Evolutionary conservation across 2,888 invertebrate genomes (phyloP).

Genomic region (Brachyptera putata): DNA sequence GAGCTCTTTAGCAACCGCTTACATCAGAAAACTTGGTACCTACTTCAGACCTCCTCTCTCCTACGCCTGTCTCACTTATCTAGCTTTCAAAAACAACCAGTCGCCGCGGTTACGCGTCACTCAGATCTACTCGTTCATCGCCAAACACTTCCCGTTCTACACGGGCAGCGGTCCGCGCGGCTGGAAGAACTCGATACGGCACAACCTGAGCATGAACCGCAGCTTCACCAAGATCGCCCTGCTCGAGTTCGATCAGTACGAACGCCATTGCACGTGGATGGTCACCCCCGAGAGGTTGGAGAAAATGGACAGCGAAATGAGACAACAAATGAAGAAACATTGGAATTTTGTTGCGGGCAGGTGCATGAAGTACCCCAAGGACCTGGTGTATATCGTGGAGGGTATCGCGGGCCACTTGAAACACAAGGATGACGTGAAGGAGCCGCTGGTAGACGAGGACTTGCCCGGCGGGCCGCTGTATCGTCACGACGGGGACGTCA

Average conservation of each 20-base stretch:
- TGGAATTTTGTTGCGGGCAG: slow-evolving; percentile 34
- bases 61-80: not conserved
- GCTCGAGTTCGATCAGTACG: not conserved
- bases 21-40: not conserved
- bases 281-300: not conserved
- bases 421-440: not conserved
- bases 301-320: not conserved
- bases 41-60: not conserved
- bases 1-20: not conserved
- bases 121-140: not conserved
- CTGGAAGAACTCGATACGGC: not conserved
- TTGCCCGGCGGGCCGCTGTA: not conserved
- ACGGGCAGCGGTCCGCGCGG: not conserved
- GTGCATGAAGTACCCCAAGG: not conserved
- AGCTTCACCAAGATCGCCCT: not conserved
- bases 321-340: not conserved
- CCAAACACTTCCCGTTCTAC: not conserved
- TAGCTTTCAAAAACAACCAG: not conserved
- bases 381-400: not conserved
- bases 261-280: too few relatives aligned
- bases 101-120: not conserved
- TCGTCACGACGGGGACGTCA: not conserved
- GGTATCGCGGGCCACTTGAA: not conserved
- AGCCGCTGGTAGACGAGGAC: not conserved
- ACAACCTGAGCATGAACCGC: not conserved